These are phyloP conservation scores for Acanthopagrus latus DNA, from an alignment of 2,797 vertebrate genomes.

Conservation along the genomic window DNA sequence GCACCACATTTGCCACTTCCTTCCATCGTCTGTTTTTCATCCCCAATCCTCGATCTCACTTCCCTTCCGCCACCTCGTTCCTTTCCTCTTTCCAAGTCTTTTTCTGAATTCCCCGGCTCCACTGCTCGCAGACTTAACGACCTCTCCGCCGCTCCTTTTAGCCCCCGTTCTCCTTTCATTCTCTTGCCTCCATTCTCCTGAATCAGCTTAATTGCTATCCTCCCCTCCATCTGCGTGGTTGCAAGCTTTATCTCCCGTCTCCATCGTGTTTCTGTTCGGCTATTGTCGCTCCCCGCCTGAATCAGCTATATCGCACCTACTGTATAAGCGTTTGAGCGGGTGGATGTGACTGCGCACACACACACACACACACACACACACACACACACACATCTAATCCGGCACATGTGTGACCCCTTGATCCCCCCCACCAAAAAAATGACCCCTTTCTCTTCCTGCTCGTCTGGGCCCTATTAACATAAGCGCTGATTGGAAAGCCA, in stretches of 20 bases:
- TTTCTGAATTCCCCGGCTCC: conserved; percentile 57
- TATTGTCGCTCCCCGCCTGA: conserved; percentile 59
- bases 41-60: conserved; percentile 24
- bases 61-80: conserved; percentile 38
- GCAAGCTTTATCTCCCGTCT: conserved; percentile 56
- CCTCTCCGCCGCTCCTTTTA: conserved; percentile 64
- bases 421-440: conserved; percentile 17
- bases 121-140: conserved; percentile 49
- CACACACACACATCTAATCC: conserved; percentile 29
- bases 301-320: conserved; percentile 53
- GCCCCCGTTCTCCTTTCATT: conserved; percentile 49
- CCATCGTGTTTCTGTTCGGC: conserved; percentile 59
- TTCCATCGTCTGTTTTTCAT: conserved; percentile 22
- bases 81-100: conserved; percentile 31
- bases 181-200: conserved; percentile 63
- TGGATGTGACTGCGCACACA: too few relatives aligned
- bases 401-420: conserved; percentile 65
- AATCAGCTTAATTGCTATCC: conserved; percentile 79
- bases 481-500: conserved; percentile 67
- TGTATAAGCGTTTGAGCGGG: conserved; percentile 9
- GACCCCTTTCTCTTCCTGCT: conserved; percentile 69
- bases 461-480: conserved; percentile 70
- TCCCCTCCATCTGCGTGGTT: conserved; percentile 61
- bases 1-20: conserved; percentile 9
- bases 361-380: neutral